phyloP scores from a whole-genome alignment of 2,113 vertebrate genomes.

The Carettochelys insculpta region DNA sequence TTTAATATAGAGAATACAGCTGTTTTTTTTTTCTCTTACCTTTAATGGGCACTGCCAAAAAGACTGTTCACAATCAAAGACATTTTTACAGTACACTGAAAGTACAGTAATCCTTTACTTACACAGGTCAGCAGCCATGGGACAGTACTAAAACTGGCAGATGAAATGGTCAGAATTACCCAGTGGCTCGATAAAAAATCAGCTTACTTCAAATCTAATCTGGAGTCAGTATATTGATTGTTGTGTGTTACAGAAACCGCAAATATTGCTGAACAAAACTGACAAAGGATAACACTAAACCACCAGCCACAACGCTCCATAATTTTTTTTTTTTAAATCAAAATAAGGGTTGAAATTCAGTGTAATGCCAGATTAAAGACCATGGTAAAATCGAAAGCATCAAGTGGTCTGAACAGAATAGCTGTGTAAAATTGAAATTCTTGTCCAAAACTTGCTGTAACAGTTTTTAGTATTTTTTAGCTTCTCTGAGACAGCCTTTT shows the following conservation, averaged over 20 bases:
- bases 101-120: constrained; percentile 30
- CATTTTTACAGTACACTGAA: constrained; percentile 23
- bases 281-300: background rate
- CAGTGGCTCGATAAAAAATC: constrained; percentile 63
- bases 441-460: background rate
- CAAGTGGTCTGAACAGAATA: background rate
- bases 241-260: constrained; percentile 17
- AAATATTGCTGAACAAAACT: background rate
- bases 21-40: constrained; percentile 32
- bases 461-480: background rate
- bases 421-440: background rate
- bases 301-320: background rate
- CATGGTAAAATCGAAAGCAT: background rate
- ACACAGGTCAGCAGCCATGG: constrained; percentile 37
- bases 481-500: background rate
- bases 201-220: constrained; percentile 66
- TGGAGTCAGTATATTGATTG: constrained; percentile 19
- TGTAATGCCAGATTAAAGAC: background rate
- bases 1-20: background rate
- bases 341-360: background rate
- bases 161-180: constrained; percentile 51
- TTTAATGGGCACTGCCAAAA: constrained; percentile 31
- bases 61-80: constrained; percentile 12
- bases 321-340: background rate
- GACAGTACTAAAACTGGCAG: constrained; percentile 48